phyloP scores from a whole-genome alignment of 2,888 invertebrate genomes.

The Agelastica alni region DNA sequence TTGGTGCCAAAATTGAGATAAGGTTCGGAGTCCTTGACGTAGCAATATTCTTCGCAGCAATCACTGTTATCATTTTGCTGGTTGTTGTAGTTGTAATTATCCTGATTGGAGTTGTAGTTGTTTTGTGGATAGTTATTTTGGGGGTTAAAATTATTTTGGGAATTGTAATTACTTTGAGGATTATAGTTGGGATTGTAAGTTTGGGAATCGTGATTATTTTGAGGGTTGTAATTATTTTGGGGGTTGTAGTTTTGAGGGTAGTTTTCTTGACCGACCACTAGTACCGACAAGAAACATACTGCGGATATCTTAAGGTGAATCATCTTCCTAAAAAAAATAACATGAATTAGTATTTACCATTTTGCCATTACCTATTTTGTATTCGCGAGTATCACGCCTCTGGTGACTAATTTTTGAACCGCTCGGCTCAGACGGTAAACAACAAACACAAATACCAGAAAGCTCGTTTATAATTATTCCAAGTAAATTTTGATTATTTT shows the following conservation, averaged over 20 bases:
- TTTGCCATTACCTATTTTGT: too few relatives aligned
- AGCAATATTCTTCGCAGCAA: slow-evolving; percentile 65
- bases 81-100: slow-evolving; percentile 19
- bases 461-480: too few relatives aligned
- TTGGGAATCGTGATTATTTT: slow-evolving; percentile 15
- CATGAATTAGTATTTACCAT: too few relatives aligned
- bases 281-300: slow-evolving; percentile 6
- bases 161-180: slow-evolving; percentile 14
- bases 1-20: slow-evolving; percentile 73
- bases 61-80: slow-evolving; percentile 39
- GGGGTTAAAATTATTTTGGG: slow-evolving; percentile 17
- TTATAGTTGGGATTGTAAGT: slow-evolving; percentile 15
- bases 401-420: too few relatives aligned
- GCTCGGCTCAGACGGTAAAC: too few relatives aligned
- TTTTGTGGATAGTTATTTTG: slow-evolving; percentile 26
- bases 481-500: too few relatives aligned
- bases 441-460: too few relatives aligned
- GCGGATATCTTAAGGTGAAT: neutral
- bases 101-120: slow-evolving; percentile 22
- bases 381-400: too few relatives aligned
- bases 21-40: slow-evolving; percentile 64
- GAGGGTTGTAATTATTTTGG: slow-evolving; percentile 19
- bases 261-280: slow-evolving; percentile 14
- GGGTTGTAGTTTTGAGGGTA: slow-evolving; percentile 24
- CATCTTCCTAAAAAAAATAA: slow-evolving; percentile 28